Evolutionary conservation across 2,113 vertebrate species (phyloP), one percentile per base, ranked within the genome.

Genomic region (Cairina moschata): DNA sequence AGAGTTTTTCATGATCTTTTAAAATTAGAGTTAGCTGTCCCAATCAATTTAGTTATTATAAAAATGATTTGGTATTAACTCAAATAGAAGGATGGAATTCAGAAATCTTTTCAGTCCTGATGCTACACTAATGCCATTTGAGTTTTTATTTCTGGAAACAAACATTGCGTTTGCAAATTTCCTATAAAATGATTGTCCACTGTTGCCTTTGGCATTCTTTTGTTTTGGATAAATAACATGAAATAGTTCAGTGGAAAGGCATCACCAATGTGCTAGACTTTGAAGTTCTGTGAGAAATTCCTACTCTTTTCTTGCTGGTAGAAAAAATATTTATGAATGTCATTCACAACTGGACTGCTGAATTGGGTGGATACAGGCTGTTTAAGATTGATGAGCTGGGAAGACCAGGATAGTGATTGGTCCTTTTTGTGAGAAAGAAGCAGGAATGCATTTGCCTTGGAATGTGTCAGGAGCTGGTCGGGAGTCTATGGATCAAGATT

Each of bases 1-100:
- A 36, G 76, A 96, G 66, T 36, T 50, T 62, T 97, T 97, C 40
- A 93, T 89, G 79, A 87, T 74, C 79, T 95, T 97, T 97, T 94
- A 84, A 94, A 96, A 91, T 96, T 83, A 95, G 38, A 94, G 63
- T 68, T 96, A 96, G 83, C 83, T 97, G 88, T 75, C 60, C 42
- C 40, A 55, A 93, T 34, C 90, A 71, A 96, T 96, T 83, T 79
- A 38, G 36, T 38, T 38, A 62, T 62, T 38, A 62, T 44, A 71
- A 46, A 91, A 94, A 85, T 83, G 59, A 93, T 92, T 90, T 97
- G 46, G 58, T 93, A 81, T 82, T 93, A 88, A 92, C 80, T 25
- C 71, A 97, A 96, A 82, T 54, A 94, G 76, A 94, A 29, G 14
- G 40, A 93, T 91, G 71, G 81, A 83, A 76, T 95, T 93, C 65